Percentiles rank a stretch among this genome's conserved stretches.
phyloP scores from a whole-genome alignment of 2,888 invertebrate genomes.

The Aphodius granarius region DNA sequence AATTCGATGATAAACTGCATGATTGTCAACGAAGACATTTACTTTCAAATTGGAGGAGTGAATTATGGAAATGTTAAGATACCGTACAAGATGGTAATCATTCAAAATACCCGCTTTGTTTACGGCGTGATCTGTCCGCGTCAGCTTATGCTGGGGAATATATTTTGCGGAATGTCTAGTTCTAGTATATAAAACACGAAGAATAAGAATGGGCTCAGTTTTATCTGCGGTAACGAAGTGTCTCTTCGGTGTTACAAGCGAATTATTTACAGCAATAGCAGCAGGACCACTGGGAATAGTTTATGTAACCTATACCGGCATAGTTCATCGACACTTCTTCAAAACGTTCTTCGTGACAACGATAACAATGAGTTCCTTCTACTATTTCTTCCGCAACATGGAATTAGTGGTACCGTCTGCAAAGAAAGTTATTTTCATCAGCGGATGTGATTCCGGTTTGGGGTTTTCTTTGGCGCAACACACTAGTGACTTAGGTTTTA shows the following conservation, averaged over 20 bases:
- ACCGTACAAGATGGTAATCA: background rate
- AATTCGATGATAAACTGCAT: too few species aligned
- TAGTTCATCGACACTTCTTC: conserved; percentile 41
- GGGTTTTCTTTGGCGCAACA: conserved; percentile 74
- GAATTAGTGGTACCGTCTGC: conserved; percentile 36
- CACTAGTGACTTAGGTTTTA: conserved; percentile 64
- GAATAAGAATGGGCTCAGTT: conserved; percentile 31
- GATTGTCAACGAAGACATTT: background rate
- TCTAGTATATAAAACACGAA: background rate
- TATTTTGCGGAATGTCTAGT: background rate
- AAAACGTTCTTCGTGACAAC: conserved; percentile 42
- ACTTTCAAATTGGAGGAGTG: background rate
- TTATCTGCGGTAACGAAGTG: conserved; percentile 28
- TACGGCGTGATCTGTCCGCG: background rate
- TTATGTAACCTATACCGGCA: conserved; percentile 44
- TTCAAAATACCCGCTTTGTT: conserved; percentile 7
- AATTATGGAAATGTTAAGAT: conserved; percentile 1
- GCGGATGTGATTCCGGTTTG: conserved; percentile 86
- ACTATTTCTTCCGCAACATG: conserved; percentile 40
- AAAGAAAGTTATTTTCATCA: conserved; percentile 65
- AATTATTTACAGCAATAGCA: conserved; percentile 47
- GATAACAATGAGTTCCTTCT: conserved; percentile 43
- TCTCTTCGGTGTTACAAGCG: conserved; percentile 48
- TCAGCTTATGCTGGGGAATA: background rate
- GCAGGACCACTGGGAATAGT: conserved; percentile 47